Conservation (phyloP, 1,140 invertebrate species). For the Dreissena rostriformis region DNA sequence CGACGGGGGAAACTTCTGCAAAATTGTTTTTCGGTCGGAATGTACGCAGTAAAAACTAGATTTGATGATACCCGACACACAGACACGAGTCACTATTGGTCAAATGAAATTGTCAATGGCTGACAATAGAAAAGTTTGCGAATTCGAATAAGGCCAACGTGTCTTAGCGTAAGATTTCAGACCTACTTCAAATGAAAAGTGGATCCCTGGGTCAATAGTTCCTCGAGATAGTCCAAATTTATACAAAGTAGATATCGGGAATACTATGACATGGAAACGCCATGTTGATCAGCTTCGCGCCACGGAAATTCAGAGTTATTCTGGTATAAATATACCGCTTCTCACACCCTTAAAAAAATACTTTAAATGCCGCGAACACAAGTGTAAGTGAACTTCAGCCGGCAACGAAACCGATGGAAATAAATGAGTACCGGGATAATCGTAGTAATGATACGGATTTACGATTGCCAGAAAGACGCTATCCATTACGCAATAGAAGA, state of each 20-base stretch:
- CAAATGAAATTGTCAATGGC: conserved; percentile 10
- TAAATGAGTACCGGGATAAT: no score
- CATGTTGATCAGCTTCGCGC: background rate
- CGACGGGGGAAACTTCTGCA: conserved; percentile 49
- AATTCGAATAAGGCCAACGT: background rate
- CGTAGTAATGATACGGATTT: no score
- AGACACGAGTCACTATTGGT: background rate
- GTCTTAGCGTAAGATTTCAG: background rate
- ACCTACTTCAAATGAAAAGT: background rate
- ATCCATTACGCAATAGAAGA: no score
- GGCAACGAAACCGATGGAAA: no score
- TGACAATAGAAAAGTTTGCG: background rate
- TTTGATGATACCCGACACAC: conserved; percentile 15
- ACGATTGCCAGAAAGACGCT: no score
- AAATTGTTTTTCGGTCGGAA: conserved; percentile 28
- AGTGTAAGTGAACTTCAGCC: no score
- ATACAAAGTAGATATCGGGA: conserved; percentile 1
- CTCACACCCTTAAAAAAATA: no score
- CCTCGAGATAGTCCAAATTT: background rate
- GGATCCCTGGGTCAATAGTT: background rate
- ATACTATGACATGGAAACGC: background rate
- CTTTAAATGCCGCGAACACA: no score
- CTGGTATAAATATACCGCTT: no score
- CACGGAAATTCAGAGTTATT: no score
- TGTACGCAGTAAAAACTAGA: background rate